Evolutionary conservation across 2,888 invertebrate species (phyloP), one percentile per base, ranked within the genome.

Genomic region (Macrophya annulata): DNA sequence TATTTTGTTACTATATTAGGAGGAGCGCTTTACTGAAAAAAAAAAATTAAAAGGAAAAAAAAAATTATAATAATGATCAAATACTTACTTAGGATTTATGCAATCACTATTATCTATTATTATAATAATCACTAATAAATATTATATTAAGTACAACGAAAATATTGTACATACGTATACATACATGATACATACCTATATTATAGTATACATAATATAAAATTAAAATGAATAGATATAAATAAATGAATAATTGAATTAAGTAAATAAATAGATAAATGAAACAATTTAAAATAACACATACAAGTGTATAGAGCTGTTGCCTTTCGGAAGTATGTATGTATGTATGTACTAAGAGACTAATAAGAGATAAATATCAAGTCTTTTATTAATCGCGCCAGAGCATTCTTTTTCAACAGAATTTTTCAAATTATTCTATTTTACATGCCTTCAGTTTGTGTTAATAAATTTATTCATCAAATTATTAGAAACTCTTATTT

Each of bases 71-170:
- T n/a, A n/a, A 59, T n/a, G 55, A 55, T 59, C 59, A 59, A 59
- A 59, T 21, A 59, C n/a, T 59, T 59, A 59, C 51, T 51, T 71
- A n/a, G 71, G 40, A 15, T 71, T 65, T 71, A 71, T 71, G 71
- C 71, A 71, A 71, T 71, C 21, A 21, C 59, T 71, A 40, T 71
- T 71, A 71, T 31, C 31, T 31, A 31, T 31, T 31, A 31, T 31
- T 31, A 31, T 31, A 31, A 31, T 31, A 17, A 9, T 17, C 1
- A 12, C 8, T 71, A 25, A 4, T n/a, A 15, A 25, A 65, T 65
- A 31, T 65, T 65, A 31, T 17, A 17, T 71, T 40, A 71, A 71
- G 71, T 71, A 71, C 71, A 71, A 71, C 71, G 71, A 71, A 31
- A 71, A 17, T 31, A 71, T 71, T 40, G 71, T 71, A 71, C 40